Evolutionary conservation across 1,140 invertebrate genomes (phyloP).

Genomic region (Meloidogyne exigua): DNA sequence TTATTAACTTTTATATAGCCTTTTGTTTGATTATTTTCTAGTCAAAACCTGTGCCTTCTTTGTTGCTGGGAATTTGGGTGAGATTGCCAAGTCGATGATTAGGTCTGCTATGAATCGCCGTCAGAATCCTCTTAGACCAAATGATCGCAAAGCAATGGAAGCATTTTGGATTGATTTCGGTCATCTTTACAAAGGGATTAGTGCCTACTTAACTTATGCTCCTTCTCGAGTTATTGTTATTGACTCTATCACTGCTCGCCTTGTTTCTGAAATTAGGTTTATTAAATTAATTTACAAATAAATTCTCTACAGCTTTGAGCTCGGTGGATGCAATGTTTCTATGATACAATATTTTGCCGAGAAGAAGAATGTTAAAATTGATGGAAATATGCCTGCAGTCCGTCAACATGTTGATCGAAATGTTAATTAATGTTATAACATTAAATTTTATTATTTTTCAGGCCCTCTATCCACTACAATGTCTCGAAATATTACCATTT

Average conservation of each 20-base stretch:
- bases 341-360: slow-evolving; percentile 24
- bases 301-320: slow-evolving; percentile 18
- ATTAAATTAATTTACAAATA: neutral
- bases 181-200: slow-evolving; percentile 26
- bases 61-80: slow-evolving; percentile 6
- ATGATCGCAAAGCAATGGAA: neutral
- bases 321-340: neutral
- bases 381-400: slow-evolving; percentile 3
- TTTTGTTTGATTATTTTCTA: neutral
- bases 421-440: neutral
- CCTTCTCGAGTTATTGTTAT: slow-evolving; percentile 33
- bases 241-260: slow-evolving; percentile 17
- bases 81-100: slow-evolving; percentile 20
- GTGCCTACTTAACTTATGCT: slow-evolving; percentile 29
- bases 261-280: slow-evolving; percentile 17
- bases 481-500: slow-evolving; percentile 20
- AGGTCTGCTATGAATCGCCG: neutral
- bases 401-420: slow-evolving; percentile 9
- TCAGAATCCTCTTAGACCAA: neutral
- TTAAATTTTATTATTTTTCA: neutral
- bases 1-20: neutral
- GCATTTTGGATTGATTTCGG: slow-evolving; percentile 5
- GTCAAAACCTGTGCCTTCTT: slow-evolving; percentile 35
- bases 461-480: slow-evolving; percentile 19
- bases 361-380: slow-evolving; percentile 13